Evolutionary conservation across 2,113 vertebrate species (phyloP).

Genomic region (Pygoscelis adeliae): DNA sequence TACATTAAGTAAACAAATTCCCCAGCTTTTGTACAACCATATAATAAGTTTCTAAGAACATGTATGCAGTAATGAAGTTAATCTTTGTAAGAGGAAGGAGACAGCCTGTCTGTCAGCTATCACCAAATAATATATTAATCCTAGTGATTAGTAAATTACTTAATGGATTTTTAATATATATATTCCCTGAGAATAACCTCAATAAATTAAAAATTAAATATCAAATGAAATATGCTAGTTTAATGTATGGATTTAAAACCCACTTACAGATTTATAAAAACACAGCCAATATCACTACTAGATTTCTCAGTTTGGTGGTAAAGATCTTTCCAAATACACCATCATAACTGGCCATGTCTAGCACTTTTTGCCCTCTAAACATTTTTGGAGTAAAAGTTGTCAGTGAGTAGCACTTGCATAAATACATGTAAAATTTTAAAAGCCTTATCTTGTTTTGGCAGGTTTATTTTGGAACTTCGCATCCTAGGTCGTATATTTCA

Average conservation of each 20-base stretch:
- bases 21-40: neutral
- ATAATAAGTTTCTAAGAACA: neutral
- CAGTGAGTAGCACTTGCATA: neutral
- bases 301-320: neutral
- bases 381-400: neutral
- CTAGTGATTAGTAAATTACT: neutral
- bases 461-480: constrained; percentile 98
- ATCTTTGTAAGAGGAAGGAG: neutral
- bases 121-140: neutral
- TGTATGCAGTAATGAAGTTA: neutral
- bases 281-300: no score
- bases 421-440: neutral
- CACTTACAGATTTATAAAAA: neutral
- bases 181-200: neutral
- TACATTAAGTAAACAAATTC: neutral
- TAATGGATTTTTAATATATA: neutral
- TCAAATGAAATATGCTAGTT: neutral
- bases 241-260: neutral
- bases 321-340: neutral
- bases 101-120: neutral
- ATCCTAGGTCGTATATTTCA: constrained; percentile 96
- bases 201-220: neutral
- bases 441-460: constrained; percentile 56
- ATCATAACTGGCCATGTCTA: fast-evolving
- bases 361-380: neutral